Conservation (phyloP, 2,888 invertebrate genomes). For the Bedellia somnulentella region DNA sequence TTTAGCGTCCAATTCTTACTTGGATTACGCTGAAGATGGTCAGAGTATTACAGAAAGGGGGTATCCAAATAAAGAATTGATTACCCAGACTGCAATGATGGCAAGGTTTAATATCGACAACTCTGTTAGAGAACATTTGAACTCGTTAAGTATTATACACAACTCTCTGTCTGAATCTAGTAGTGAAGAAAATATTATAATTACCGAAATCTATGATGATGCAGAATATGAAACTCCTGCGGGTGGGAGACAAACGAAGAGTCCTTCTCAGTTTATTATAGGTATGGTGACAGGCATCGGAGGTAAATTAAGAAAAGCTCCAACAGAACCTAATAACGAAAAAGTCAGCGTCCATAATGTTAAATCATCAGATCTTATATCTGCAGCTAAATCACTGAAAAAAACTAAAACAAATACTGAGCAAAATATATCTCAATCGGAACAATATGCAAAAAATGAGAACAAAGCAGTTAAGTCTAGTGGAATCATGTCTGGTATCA, state of each 20-base stretch:
- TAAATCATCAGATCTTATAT: conserved; percentile 30
- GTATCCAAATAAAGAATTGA: conserved; percentile 31
- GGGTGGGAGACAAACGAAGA: conserved; percentile 19
- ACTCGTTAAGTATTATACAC: conserved; percentile 41
- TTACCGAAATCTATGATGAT: conserved; percentile 22
- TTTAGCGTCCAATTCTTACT: conserved; percentile 38
- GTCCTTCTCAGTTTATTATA: conserved; percentile 26
- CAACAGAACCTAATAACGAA: conserved; percentile 16
- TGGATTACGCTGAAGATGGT: conserved; percentile 37
- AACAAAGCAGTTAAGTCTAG: conserved; percentile 16
- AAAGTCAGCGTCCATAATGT: conserved; percentile 33
- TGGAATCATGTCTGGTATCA: conserved; percentile 34
- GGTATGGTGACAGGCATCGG: conserved; percentile 26
- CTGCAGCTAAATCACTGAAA: conserved; percentile 27
- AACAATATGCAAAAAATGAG: conserved; percentile 17
- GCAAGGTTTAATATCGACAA: conserved; percentile 43
- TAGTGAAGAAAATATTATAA: conserved; percentile 36
- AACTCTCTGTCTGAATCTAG: conserved; percentile 43
- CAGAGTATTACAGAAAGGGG: conserved; percentile 36
- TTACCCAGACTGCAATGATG: conserved; percentile 48
- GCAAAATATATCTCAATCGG: conserved; percentile 10
- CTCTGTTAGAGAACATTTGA: conserved; percentile 37
- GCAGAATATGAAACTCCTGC: conserved; percentile 13
- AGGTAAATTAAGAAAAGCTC: conserved; percentile 24
- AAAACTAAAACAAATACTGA: conserved; percentile 16